Base-by-base conservation (phyloP, 2,113 vertebrate species). In the Calyptommatus sinebrachiatus region DNA sequence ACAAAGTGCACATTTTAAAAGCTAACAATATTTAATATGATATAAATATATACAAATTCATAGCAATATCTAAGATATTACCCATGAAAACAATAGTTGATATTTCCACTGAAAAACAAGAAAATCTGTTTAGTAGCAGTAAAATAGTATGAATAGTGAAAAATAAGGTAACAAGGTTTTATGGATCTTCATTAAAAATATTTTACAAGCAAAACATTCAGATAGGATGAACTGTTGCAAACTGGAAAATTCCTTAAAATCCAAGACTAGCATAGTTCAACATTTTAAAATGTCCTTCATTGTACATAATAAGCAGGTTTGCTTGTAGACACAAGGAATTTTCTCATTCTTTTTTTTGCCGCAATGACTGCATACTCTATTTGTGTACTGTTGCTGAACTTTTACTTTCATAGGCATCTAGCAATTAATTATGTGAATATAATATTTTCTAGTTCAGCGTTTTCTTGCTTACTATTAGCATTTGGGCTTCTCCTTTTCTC, bases 391-490 rank as follows among this genome's bases (percentile, higher is more conserved):
- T 66, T 22, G 69, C 0, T 78, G 53, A 75, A 26, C 73, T 31
- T 61, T 35, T 81, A 75, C 5, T 28, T 81, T 50, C 20, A 24
- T 48, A 26, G 8, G 45, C 46, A 68, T 74, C 46, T 1, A 0
- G 65, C 80, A 67, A 62, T 1, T 77, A 65, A 69, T 48, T 79
- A 0, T 21, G 61, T 5, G 10, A 28, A 71, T 3, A 71, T 78
- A n/a, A 63, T 70, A 26, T 77, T 7, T n/a, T 73, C 71, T 35
- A 26, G 26, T 77, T 84, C 10, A 57, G 10, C 75, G 8, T 79
- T 83, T 75, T 74, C 71, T 82, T 5, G 5, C 65, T 7, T 74
- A 22, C 1, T 71, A 65, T 3, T 61, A 22, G 26, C 2, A 0
- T 63, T 4, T 28, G 61, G 53, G 5, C 7, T 46, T n/a, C 10